Evolutionary conservation across 2,113 vertebrate species (phyloP).

Genomic region (Oreotrochilus melanogaster): DNA sequence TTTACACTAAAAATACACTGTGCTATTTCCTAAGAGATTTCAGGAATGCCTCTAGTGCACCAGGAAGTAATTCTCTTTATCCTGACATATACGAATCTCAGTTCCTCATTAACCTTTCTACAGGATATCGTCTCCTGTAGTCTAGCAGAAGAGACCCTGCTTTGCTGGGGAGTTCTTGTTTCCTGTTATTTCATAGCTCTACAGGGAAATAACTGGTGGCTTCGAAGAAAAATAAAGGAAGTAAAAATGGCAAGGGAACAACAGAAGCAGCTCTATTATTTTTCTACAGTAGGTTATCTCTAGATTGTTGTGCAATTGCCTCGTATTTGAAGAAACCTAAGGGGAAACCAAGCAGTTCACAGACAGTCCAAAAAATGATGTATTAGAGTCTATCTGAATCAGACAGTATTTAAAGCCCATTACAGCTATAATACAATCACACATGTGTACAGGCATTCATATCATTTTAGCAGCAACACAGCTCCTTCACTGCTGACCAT

Average conservation of each 20-base stretch:
- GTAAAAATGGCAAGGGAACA: constrained; percentile 27
- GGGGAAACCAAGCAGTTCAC: constrained; percentile 23
- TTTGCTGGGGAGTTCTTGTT: background rate
- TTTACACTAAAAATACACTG: background rate
- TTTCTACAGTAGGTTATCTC: constrained; percentile 8
- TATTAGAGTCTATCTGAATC: background rate
- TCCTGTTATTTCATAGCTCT: constrained; percentile 39
- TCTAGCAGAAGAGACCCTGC: background rate
- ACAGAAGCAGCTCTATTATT: constrained; percentile 33
- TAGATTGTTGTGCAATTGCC: background rate
- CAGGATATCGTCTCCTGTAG: background rate
- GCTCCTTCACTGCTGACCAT: background rate
- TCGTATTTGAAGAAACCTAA: constrained; percentile 27
- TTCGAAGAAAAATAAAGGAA: constrained; percentile 54
- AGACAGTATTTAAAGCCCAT: background rate
- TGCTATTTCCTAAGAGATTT: constrained; percentile 6
- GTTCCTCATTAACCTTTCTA: constrained; percentile 18
- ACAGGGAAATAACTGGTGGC: constrained; percentile 25
- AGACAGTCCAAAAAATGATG: background rate
- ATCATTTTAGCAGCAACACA: background rate
- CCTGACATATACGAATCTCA: background rate
- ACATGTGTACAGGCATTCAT: background rate
- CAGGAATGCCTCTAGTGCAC: background rate
- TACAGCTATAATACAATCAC: background rate
- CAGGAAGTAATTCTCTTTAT: background rate